Base-by-base conservation (phyloP, 2,113 vertebrate genomes). In the Percina caprodes region DNA sequence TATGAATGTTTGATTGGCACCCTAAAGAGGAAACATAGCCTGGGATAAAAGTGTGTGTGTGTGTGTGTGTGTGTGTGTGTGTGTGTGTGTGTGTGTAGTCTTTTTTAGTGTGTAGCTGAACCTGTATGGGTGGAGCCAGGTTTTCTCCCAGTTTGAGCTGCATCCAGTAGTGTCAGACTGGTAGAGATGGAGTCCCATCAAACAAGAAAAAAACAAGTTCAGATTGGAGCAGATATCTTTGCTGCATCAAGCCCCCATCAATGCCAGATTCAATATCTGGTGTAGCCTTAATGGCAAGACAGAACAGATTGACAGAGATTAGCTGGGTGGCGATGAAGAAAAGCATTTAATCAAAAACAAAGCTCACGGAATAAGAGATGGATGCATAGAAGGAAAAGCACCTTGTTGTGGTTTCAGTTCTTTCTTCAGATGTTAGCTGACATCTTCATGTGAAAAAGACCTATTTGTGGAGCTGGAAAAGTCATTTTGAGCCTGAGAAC, bases 1-100 rank as follows among this genome's bases (percentile, higher is more conserved):
- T 83, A 60, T 81, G 77, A 86, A 88, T 78, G 72, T 88, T 84
- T 88, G 73, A 82, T 77, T 79, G 89, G 55, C 84, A 63, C 33
- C 60, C 16, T 51, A 49, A 61, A 74, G 49, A 67, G 69, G 46
- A 74, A 69, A 69, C 61, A 46, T 33, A 68, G 49, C 61, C 45
- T n/a, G 49, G 33, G 48, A 85, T 77, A 65, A 86, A 81, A 68
- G 46, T 10, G 21, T 9, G 21, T 49, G 5, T 35, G 48, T 54
- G 30, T 67, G 51, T 58, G 16, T 56, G 13, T 39, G 45, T 65
- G 49, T 39, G 49, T 39, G 33, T 69, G 45, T 59, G 67, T 66
- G 35, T 42, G 33, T 48, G n/a, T 65, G 59, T 81, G 69, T 77
- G 63, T 52, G 45, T 35, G 23, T 30, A 33, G 30, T 61, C 58